These are phyloP conservation scores for Idris sp. DNA, from an alignment of 1,140 invertebrate genomes.

Conservation along the genomic window DNA sequence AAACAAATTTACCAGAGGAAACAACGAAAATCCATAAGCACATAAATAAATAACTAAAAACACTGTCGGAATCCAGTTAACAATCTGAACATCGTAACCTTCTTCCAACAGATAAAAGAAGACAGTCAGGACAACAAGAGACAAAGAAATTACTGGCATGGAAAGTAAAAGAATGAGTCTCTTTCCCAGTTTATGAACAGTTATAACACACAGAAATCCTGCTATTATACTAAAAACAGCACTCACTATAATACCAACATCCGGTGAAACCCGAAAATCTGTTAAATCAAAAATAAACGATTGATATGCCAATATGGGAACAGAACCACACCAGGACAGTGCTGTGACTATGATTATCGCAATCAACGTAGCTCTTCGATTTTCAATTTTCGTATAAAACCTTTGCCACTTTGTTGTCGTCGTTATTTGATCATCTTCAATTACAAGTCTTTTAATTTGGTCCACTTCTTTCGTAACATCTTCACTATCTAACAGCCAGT, in stretches of 20 bases:
- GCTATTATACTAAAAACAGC: slow-evolving; percentile 86
- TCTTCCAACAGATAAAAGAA: slow-evolving; percentile 80
- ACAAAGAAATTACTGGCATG: slow-evolving; percentile 82
- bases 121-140: slow-evolving; percentile 81
- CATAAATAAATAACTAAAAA: slow-evolving; percentile 72
- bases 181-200: slow-evolving; percentile 87
- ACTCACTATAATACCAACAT: slow-evolving; percentile 85
- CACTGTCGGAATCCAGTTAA: slow-evolving; percentile 72
- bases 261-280: slow-evolving; percentile 82
- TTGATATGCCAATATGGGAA: slow-evolving; percentile 91
- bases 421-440: no score
- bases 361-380: slow-evolving; percentile 82
- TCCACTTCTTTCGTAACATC: slow-evolving; percentile 79
- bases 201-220: slow-evolving; percentile 81
- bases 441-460: slow-evolving; percentile 80
- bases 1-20: slow-evolving; percentile 74
- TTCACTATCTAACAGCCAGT: slow-evolving; percentile 82
- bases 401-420: slow-evolving; percentile 12
- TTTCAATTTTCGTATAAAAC: slow-evolving; percentile 33
- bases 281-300: slow-evolving; percentile 86
- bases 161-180: slow-evolving; percentile 85
- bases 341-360: slow-evolving; percentile 87
- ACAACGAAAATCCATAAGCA: slow-evolving; percentile 72
- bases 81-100: slow-evolving; percentile 71
- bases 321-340: slow-evolving; percentile 89